Base-by-base conservation (phyloP, 2,797 vertebrate species). In the Podarcis lilfordi region DNA sequence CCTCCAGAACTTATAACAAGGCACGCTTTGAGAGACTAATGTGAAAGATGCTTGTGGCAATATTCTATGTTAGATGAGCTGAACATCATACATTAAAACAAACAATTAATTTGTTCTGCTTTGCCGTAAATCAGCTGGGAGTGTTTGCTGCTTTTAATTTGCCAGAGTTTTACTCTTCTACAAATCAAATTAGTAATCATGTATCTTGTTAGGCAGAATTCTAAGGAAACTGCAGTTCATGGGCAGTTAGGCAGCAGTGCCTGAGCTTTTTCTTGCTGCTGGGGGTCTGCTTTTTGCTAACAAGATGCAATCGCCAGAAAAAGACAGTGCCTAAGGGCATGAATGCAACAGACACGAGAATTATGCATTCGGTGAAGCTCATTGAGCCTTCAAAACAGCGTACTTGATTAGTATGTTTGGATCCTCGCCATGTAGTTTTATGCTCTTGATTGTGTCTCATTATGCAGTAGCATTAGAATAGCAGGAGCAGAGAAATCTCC, bases 161-260 rank as follows among this genome's bases (percentile, higher is more conserved):
- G 45, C 87, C 86, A 55, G 25, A 25, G 50, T 89, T 88, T 94
- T 92, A 76, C 86, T 94, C 89, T 88, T 94, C 85, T 90, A 88
- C 77, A 93, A 94, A 93, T 93, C 88, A 89, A 91, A 94, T 92
- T 92, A 90, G 87, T 87, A 94, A 91, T 83, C 45, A 89, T 88
- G 17, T 78, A 82, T 90, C 80, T 95, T 88, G 40, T 93, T 89
- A 91, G 93, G 89, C 66, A 91, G 82, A 94, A 90, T 92, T 89
- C 64, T 80, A 92, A 84, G 82, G 83, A 88, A 93, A 92, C 74
- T 75, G 32, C 32, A 94, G 78, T 92, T 95, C 37, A 89, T 69
- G 85, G 89, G 8, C 82, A 93, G 88, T 94, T 95, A 90, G 69
- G 74, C 90, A 94, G 92, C 86, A 79, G 80, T 64, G 86, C 50